These are phyloP conservation scores for Amniataba percoides DNA, from an alignment of 2,797 vertebrate genomes.

Conservation along the genomic window DNA sequence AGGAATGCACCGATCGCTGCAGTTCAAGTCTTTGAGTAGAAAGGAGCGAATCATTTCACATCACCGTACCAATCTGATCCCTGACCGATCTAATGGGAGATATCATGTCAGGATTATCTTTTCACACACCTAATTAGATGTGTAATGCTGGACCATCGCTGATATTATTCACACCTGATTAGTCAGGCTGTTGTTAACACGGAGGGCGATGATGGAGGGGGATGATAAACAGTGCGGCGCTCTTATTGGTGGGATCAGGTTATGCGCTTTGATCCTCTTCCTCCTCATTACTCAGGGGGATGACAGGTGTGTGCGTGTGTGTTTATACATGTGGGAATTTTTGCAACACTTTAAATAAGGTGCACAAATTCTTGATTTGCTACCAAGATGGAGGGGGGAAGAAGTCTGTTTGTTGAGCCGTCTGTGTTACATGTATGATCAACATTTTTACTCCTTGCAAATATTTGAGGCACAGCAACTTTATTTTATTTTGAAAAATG, in stretches of 20 bases:
- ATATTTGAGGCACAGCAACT: constrained; percentile 19
- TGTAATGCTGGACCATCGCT: constrained; percentile 41
- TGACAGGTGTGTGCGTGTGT: constrained; percentile 60
- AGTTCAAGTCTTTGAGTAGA: neutral
- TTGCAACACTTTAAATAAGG: constrained; percentile 31
- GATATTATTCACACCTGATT: constrained; percentile 73
- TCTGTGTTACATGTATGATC: constrained; percentile 32
- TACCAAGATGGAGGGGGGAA: neutral
- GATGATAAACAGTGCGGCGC: constrained; percentile 68
- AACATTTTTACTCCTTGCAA: constrained; percentile 20
- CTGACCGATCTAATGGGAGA: constrained; percentile 11
- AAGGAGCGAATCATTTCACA: constrained; percentile 7
- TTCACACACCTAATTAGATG: constrained; percentile 69
- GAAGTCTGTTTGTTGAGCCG: constrained; percentile 7
- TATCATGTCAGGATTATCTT: constrained; percentile 41
- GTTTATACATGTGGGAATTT: constrained; percentile 29
- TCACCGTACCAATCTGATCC: neutral
- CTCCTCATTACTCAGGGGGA: constrained; percentile 71
- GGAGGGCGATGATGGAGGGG: constrained; percentile 65
- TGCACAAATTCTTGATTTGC: constrained; percentile 30
- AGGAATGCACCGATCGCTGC: neutral
- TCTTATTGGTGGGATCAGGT: constrained; percentile 74
- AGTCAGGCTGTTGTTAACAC: constrained; percentile 72
- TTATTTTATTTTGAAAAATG: constrained; percentile 45
- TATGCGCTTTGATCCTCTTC: constrained; percentile 76